A percentile compares a stretch with the other conserved stretches of the same genome.
phyloP scores from a whole-genome alignment of 2,113 vertebrate species.

The Irena cyanogastra region DNA sequence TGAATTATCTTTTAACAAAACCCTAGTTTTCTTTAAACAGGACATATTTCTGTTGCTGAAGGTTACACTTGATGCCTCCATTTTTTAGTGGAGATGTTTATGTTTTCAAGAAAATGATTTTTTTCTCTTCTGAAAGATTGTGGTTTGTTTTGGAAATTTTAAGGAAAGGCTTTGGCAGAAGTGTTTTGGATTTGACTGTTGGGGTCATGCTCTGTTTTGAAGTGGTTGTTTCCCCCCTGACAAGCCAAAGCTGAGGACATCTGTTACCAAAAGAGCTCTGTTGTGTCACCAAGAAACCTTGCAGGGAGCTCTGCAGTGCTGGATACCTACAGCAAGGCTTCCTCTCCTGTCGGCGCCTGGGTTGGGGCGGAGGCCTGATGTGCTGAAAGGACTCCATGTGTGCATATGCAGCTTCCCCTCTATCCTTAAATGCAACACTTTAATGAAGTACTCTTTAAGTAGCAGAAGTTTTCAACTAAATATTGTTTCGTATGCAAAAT shows the following conservation, averaged over 20 bases:
- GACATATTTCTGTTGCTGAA: not conserved
- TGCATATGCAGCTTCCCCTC: not conserved
- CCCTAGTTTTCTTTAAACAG: not conserved
- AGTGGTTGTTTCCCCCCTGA: not conserved
- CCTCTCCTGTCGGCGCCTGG: accelerated
- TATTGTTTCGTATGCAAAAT: not conserved
- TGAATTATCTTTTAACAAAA: not conserved
- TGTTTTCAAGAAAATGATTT: not conserved
- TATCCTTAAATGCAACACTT: not conserved
- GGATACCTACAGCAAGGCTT: not conserved
- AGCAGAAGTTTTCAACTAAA: not conserved
- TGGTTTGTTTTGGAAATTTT: not conserved
- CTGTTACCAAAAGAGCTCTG: not conserved
- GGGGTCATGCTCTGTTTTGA: not conserved
- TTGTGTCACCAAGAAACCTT: not conserved
- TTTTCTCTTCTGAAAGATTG: not conserved
- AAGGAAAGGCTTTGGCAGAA: not conserved
- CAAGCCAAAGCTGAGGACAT: not conserved
- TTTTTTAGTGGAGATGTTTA: not conserved
- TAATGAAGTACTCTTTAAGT: not conserved
- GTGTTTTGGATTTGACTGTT: not conserved
- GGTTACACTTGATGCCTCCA: not conserved
- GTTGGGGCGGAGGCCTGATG: not conserved
- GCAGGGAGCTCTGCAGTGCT: not conserved
- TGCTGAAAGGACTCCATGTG: not conserved